Evolutionary conservation across 2,888 invertebrate genomes (phyloP).

Genomic region (Sarcophaga subvicina): DNA sequence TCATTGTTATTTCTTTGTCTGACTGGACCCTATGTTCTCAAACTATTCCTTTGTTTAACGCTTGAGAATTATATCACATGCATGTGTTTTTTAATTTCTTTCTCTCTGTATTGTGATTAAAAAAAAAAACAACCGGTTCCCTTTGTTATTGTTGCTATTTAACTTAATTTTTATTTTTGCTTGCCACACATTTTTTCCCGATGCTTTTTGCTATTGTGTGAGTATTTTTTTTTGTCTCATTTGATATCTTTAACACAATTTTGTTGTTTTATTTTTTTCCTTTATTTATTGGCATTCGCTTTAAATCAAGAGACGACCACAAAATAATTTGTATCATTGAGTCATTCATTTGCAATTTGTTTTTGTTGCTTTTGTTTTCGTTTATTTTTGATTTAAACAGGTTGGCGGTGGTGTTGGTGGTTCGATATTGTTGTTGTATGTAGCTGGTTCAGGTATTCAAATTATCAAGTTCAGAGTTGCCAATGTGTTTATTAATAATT

Average conservation of each 20-base stretch:
- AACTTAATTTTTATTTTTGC: not conserved
- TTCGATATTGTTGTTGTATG: conserved; percentile 25
- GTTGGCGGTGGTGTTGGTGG: conserved; percentile 53
- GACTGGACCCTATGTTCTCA: not conserved
- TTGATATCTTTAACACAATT: conserved; percentile 57
- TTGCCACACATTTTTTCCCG: conserved; percentile 35
- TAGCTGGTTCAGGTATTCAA: not conserved
- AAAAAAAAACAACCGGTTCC: too few relatives aligned
- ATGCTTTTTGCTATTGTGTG: not conserved
- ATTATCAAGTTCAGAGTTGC: conserved; percentile 14
- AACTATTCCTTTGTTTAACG: conserved; percentile 1
- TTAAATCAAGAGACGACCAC: conserved; percentile 56
- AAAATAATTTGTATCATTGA: conserved; percentile 65
- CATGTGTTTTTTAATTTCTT: not conserved
- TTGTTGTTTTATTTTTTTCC: not conserved
- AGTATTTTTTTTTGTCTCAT: conserved; percentile 23
- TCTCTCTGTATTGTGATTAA: conserved; percentile 14
- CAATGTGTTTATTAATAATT: not conserved
- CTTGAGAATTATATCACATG: conserved; percentile 45
- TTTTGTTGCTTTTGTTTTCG: not conserved
- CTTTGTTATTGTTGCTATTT: conserved; percentile 1
- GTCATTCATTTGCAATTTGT: conserved; percentile 49
- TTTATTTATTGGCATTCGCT: conserved; percentile 44
- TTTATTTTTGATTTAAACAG: conserved; percentile 52
- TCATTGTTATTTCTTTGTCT: not conserved